Base-by-base conservation (phyloP, 2,113 vertebrate species). In the Nannospalax galili region DNA sequence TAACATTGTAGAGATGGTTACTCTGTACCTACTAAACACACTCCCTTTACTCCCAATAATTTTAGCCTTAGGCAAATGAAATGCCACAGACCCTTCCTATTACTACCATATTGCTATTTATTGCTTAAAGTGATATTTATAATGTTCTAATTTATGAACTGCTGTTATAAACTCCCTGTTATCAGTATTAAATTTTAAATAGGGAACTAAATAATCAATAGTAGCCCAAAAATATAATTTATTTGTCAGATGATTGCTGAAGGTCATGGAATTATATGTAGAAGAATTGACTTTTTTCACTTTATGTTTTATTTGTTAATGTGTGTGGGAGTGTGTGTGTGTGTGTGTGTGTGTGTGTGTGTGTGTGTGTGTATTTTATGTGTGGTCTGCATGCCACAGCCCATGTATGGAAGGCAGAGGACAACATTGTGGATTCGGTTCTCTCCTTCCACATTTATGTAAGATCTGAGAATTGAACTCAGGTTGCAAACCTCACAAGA, bases 51-150 rank as follows among this genome's bases (percentile, higher is more conserved):
- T 81, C 48, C 89, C 0, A 60, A n/a, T 92, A 87, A 84, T 69
- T 81, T 88, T 48, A 73, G 67, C 15, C 32, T 17, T 70, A 69
- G 91, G 74, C 40, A 95, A 91, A 78, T 88, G 48, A 91, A 89
- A 93, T 16, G 4, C 52, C 48, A 48, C 16, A 7, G 28, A 19
- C 35, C 10, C 19, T 48, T 88, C 58, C 35, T 17, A 20, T 64
- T 93, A 48, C 60, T 62, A 45, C 20, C 3, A n/a, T 17, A 42
- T 17, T 60, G 72, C 56, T 48, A 77, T 70, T 74, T 74, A 62
- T 45, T 48, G 2, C 2, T 92, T 40, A 45, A 60, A 78, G 19
- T 86, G 35, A 58, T 37, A 95, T 40, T 92, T 56, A 79, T 88
- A 24, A 60, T 12, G 74, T 45, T 77, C 1, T 78, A 80, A 62